phyloP scores from a whole-genome alignment of 2,113 vertebrate species.

The Clarias macrocephalus region DNA sequence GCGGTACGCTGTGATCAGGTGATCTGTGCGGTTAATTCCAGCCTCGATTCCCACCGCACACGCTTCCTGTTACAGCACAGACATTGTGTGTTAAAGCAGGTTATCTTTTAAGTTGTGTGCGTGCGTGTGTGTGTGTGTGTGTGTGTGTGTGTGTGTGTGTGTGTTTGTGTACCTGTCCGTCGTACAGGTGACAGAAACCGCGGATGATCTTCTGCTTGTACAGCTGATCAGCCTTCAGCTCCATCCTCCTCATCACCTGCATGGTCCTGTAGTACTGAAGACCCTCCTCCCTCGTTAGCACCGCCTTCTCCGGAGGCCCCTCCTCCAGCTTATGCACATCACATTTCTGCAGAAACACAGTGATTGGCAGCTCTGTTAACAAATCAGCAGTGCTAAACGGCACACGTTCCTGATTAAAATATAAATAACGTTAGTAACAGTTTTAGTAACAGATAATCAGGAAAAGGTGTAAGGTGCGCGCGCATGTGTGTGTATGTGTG shows the following conservation, averaged over 20 bases:
- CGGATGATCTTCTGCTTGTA: slow-evolving; percentile 90
- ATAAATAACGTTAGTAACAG: not conserved
- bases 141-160: not conserved
- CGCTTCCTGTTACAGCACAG: slow-evolving; percentile 81
- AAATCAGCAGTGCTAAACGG: not conserved
- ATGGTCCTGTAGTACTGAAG: slow-evolving; percentile 90
- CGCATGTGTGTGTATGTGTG: no score
- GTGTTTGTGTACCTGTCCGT: slow-evolving; percentile 81
- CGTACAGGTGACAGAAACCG: slow-evolving; percentile 94
- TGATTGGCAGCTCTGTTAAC: not conserved
- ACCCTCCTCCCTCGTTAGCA: slow-evolving; percentile 89
- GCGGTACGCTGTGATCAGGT: slow-evolving; percentile 94
- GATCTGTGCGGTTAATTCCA: slow-evolving; percentile 87
- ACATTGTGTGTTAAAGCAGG: not conserved
- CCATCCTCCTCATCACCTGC: slow-evolving; percentile 93
- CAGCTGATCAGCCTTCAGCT: slow-evolving; percentile 94
- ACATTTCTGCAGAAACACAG: slow-evolving; percentile 72
- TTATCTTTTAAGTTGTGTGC: not conserved
- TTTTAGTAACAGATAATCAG: not conserved
- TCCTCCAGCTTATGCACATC: slow-evolving; percentile 88
- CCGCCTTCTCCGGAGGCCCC: slow-evolving; percentile 73
- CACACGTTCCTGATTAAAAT: not conserved
- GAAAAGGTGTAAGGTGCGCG: not conserved
- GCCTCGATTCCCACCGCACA: slow-evolving; percentile 92
- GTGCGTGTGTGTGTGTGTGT: not conserved